Percentiles rank a stretch among this genome's conserved stretches.
Evolutionary conservation across 2,113 vertebrate species (phyloP).

Genomic region (Fukomys damarensis): DNA sequence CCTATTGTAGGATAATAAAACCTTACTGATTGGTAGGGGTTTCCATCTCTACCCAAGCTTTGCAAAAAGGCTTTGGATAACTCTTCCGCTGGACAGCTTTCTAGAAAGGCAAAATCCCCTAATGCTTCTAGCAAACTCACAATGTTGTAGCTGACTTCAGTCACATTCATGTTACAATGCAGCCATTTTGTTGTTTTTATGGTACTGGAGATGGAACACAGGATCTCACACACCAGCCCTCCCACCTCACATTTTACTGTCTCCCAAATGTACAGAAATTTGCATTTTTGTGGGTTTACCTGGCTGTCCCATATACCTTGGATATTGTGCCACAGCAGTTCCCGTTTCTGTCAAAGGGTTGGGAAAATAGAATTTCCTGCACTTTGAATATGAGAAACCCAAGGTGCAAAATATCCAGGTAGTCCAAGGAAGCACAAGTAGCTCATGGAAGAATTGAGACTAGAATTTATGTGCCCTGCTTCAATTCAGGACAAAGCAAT

Average conservation of each 20-base stretch:
- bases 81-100: constrained; percentile 48
- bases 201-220: background rate
- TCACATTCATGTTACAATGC: constrained; percentile 44
- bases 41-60: background rate
- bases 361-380: constrained; percentile 48
- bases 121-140: constrained; percentile 63
- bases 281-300: constrained; percentile 53
- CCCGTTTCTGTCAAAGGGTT: constrained; percentile 7
- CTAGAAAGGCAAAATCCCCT: constrained; percentile 55
- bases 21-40: background rate
- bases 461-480: background rate
- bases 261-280: constrained; percentile 55
- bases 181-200: constrained; percentile 49
- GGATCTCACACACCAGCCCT: background rate
- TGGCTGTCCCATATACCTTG: constrained; percentile 35
- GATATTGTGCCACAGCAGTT: constrained; percentile 27
- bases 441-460: background rate
- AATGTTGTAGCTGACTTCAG: constrained; percentile 51
- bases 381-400: constrained; percentile 27
- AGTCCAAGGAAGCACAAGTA: background rate
- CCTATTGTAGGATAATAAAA: constrained; percentile 17
- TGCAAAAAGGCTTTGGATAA: constrained; percentile 58
- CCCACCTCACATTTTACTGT: constrained; percentile 54
- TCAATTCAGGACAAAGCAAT: constrained; percentile 40
- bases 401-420: background rate